A percentile compares a stretch with the other conserved stretches of the same genome.
phyloP scores from a whole-genome alignment of 2,797 vertebrate species.

The Melanotaenia boesemani region DNA sequence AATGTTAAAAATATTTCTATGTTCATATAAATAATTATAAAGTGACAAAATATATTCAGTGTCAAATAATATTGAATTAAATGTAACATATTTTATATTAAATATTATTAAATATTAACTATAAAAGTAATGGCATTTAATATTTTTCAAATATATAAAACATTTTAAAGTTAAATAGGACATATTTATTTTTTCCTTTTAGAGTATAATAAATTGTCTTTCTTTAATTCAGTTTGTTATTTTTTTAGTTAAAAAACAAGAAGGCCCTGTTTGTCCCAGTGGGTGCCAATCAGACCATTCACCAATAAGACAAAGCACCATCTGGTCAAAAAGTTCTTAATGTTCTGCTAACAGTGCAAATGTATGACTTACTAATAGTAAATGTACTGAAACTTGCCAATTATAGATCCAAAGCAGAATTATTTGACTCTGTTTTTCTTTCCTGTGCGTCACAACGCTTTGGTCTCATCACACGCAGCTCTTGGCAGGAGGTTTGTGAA shows the following conservation, averaged over 20 bases:
- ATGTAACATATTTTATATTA: no score
- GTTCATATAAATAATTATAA: no score
- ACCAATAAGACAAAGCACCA: not conserved
- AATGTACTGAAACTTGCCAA: not conserved
- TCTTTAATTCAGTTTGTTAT: not conserved
- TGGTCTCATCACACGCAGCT: not conserved
- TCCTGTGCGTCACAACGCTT: not conserved
- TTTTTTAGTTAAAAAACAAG: not conserved
- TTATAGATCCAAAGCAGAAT: not conserved
- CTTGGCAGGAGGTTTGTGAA: not conserved
- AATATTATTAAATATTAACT: not conserved
- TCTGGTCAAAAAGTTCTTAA: not conserved
- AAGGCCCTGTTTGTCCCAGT: not conserved
- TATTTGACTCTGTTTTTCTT: no score
- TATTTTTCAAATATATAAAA: not conserved
- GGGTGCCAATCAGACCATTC: not conserved
- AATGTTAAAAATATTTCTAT: not conserved
- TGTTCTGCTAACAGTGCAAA: not conserved
- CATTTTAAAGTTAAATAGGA: not conserved
- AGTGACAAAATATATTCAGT: no score
- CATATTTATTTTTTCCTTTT: not conserved
- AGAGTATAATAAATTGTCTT: not conserved
- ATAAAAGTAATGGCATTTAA: not conserved
- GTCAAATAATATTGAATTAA: no score
- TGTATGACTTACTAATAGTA: not conserved